phyloP scores from a whole-genome alignment of 2,113 vertebrate species.

The Mus pahari region DNA sequence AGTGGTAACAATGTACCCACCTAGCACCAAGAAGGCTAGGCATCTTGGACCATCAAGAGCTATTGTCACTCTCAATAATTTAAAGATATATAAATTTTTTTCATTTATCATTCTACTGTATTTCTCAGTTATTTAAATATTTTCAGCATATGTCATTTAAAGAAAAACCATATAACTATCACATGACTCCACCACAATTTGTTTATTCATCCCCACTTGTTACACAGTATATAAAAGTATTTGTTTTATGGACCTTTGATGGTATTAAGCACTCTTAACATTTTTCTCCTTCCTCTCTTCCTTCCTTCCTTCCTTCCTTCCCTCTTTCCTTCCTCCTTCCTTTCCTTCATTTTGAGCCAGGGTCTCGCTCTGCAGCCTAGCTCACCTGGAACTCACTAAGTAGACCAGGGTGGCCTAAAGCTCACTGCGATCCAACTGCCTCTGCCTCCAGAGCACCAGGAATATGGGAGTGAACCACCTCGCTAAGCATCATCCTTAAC shows the following conservation, averaged over 20 bases:
- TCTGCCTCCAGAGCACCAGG: background rate
- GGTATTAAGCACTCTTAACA: constrained; percentile 22
- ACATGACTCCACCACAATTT: background rate
- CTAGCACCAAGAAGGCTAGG: background rate
- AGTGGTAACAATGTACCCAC: background rate
- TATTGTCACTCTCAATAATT: background rate
- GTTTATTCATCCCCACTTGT: background rate
- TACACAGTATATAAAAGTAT: background rate
- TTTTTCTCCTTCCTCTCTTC: background rate
- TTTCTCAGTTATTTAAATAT: constrained; percentile 42
- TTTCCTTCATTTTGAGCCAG: background rate
- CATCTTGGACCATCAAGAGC: background rate
- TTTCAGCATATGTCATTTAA: constrained; percentile 20
- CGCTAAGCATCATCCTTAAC: background rate
- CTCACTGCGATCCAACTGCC: background rate
- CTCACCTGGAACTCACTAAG: background rate
- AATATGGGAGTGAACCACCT: background rate
- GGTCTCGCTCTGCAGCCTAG: background rate
- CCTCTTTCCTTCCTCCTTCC: background rate
- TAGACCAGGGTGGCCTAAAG: background rate
- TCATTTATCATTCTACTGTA: background rate
- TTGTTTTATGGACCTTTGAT: background rate
- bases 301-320: background rate
- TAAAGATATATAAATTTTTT: background rate
- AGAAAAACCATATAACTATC: constrained; percentile 18